phyloP scores from a whole-genome alignment of 2,888 invertebrate species.

The Cosmia pyralina region DNA sequence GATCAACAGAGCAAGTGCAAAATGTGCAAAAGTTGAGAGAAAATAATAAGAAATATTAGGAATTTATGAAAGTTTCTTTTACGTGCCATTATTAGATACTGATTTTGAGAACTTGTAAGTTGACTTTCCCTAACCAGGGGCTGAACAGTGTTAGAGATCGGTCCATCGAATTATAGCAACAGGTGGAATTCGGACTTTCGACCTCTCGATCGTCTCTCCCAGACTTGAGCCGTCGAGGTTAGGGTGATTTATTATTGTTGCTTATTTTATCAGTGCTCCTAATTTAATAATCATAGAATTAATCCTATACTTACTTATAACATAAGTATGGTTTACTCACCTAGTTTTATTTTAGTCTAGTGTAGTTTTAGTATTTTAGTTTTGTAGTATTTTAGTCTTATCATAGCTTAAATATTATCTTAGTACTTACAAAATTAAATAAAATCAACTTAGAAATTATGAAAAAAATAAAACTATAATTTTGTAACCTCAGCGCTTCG shows the following conservation, averaged over 20 bases:
- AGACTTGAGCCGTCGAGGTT: neutral
- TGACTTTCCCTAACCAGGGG: neutral
- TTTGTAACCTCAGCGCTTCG: neutral
- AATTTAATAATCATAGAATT: neutral
- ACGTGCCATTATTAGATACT: too few species aligned
- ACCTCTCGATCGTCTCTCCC: conserved; percentile 12
- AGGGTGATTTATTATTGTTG: conserved; percentile 4
- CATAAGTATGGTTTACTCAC: neutral
- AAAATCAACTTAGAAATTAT: neutral
- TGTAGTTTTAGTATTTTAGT: too few species aligned
- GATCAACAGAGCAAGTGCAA: too few species aligned
- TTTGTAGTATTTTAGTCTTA: too few species aligned
- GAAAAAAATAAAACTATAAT: neutral
- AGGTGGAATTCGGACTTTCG: conserved; percentile 46
- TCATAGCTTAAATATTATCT: neutral
- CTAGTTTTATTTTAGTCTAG: neutral
- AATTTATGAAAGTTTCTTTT: too few species aligned
- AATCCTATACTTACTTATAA: neutral
- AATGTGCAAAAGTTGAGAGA: too few species aligned
- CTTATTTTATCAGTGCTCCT: neutral
- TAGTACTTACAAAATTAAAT: neutral
- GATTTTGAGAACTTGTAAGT: too few species aligned
- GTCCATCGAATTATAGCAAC: conserved; percentile 45
- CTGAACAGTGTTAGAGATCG: neutral
- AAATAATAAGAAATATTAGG: too few species aligned